These are phyloP conservation scores for Oreotrochilus melanogaster DNA, from an alignment of 2,113 vertebrate genomes.

Conservation along the genomic window DNA sequence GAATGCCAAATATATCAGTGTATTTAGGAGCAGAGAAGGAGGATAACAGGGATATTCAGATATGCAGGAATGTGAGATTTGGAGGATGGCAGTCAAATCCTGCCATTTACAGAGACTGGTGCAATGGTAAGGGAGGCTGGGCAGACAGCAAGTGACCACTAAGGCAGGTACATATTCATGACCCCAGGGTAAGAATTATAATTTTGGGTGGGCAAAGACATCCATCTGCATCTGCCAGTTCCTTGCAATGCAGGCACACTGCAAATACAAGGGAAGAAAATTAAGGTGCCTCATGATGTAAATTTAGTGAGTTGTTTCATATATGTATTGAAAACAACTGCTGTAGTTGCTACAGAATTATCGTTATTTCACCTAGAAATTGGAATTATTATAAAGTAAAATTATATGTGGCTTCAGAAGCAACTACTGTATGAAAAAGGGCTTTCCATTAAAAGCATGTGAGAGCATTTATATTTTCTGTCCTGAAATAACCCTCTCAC, in stretches of 20 bases:
- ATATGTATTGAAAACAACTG: background rate
- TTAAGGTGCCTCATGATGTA: background rate
- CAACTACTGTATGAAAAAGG: background rate
- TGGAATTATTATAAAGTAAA: background rate
- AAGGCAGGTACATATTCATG: background rate
- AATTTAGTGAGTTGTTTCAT: constrained; percentile 16
- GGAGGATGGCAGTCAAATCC: background rate
- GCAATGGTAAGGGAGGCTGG: background rate
- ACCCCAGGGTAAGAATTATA: background rate
- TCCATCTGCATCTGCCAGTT: background rate
- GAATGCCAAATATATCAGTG: constrained; percentile 6
- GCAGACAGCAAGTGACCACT: background rate
- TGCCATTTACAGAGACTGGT: background rate
- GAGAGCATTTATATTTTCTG: background rate
- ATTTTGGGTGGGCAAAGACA: background rate
- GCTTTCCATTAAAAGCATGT: constrained; percentile 5
- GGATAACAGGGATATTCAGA: background rate
- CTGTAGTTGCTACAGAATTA: constrained; percentile 13
- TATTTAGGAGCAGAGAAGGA: constrained; percentile 5
- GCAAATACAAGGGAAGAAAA: background rate
- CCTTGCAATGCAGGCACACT: background rate
- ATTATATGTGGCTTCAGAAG: background rate
- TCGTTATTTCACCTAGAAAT: background rate
- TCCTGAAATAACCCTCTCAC: constrained; percentile 12
- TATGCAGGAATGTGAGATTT: background rate